Evolutionary conservation across 1,140 invertebrate genomes (phyloP).

Genomic region (Pseudomyrmex sp.): DNA sequence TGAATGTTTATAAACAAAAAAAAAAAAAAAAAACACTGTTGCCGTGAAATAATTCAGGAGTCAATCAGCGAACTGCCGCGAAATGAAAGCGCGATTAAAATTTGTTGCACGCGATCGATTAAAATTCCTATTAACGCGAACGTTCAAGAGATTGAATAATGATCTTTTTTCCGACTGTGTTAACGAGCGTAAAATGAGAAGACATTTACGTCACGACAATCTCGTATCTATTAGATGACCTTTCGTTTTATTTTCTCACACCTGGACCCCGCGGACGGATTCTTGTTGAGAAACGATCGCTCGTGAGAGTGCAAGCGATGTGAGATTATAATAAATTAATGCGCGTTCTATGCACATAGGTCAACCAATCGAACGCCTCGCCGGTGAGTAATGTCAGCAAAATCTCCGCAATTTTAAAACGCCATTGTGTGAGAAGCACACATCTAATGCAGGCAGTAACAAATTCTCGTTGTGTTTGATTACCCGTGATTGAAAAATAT

Average conservation of each 20-base stretch:
- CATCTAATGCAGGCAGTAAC: background rate
- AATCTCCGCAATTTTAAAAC: slow-evolving; percentile 13
- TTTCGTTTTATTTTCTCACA: slow-evolving; percentile 45
- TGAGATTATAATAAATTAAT: slow-evolving; percentile 49
- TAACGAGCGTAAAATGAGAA: slow-evolving; percentile 4
- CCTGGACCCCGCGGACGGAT: slow-evolving; percentile 1
- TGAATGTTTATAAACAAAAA: too few species aligned
- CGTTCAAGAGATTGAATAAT: background rate
- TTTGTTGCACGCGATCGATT: slow-evolving; percentile 10
- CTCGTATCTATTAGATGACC: slow-evolving; percentile 46
- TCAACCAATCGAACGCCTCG: slow-evolving; percentile 39
- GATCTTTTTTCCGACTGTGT: slow-evolving; percentile 6
- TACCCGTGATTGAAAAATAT: background rate
- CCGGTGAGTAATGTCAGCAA: slow-evolving; percentile 47
- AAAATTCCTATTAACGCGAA: background rate
- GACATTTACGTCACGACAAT: slow-evolving; percentile 37
- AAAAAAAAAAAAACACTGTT: too few species aligned
- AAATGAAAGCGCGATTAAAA: slow-evolving; percentile 5
- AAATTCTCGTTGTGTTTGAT: background rate
- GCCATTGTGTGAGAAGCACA: background rate
- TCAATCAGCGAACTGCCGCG: background rate
- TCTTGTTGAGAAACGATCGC: slow-evolving; percentile 7
- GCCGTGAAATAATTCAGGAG: too few species aligned
- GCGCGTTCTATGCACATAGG: slow-evolving; percentile 15
- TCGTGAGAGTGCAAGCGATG: slow-evolving; percentile 6